Evolutionary conservation across 1,140 invertebrate species (phyloP), one percentile per base, ranked within the genome.

Genomic region (Pseudomyrmex cubaensis): DNA sequence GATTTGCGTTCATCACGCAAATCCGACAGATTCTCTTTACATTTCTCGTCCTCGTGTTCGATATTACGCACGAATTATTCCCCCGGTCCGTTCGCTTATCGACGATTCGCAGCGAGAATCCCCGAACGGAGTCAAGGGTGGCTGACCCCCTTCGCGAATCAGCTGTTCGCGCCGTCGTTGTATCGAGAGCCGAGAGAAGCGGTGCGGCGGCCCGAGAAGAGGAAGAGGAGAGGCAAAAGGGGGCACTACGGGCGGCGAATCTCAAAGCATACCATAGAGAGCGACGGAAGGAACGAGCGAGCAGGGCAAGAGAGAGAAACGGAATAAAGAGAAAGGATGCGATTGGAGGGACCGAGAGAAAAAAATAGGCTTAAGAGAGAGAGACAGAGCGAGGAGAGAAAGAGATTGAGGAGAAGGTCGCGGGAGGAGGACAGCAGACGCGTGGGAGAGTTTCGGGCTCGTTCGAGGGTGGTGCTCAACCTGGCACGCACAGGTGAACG

Each of bases 261-360:
- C 83, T 92, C 91, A 92, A 92, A 92, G 91, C 91, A 92, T 92
- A 92, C 91, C 90, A 88, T 83, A 25, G 73, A 15, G 56, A 50
- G 17, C 15, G 56, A 25, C 22, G 35, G 77, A 52, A 7, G 50
- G n/a, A 57, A 44, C 17, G 75, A 17, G 48, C 54, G 63, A 82
- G 69, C 8, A 20, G 35, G 20, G 15, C 46, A n/a, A 25, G 54
- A 84, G 7, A 8, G 64, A 70, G 44, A 2, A 50, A 52, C 62
- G 59, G 50, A 62, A 59, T 57, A 78, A 54, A 72, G 52, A 12
- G 9, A 9, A 13, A 54, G 2, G 76, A 69, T 22, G 74, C 20
- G 22, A 17, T 61, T 46, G 22, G 44, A n/a, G 15, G 7, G 59
- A 75, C 44, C 35, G 20, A 70, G 66, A 70, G 35, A 35, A 35